Conservation (phyloP, 2,888 invertebrate genomes). For the Eupelmus urozonus region DNA sequence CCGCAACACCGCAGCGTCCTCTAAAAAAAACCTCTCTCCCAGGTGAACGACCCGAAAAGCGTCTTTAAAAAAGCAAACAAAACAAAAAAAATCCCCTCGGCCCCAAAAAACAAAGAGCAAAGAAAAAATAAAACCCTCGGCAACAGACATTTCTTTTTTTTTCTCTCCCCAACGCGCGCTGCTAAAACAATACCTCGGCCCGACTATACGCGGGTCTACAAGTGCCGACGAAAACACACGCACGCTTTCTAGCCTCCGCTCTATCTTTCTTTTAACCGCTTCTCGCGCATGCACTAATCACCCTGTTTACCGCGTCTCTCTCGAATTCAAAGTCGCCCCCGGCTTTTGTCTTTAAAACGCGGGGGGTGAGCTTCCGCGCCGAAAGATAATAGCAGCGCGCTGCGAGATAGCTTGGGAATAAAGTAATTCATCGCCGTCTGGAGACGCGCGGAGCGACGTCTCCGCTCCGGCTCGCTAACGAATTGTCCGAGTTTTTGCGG, state of each 20-base stretch:
- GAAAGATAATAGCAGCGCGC: background rate
- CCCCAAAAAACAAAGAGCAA: background rate
- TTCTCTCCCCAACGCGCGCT: background rate
- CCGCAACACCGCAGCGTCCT: background rate
- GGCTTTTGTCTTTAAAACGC: background rate
- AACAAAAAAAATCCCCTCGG: background rate
- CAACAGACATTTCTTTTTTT: conserved; percentile 27
- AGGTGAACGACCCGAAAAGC: conserved; percentile 41
- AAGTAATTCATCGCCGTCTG: conserved; percentile 29
- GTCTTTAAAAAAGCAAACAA: conserved; percentile 28
- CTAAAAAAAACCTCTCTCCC: conserved; percentile 11
- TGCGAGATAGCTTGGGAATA: background rate
- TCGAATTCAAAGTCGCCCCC: conserved; percentile 24
- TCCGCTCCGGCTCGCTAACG: too few relatives aligned
- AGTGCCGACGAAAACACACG: conserved; percentile 28
- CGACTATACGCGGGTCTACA: conserved; percentile 24
- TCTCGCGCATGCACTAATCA: conserved; percentile 22
- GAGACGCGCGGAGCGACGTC: background rate
- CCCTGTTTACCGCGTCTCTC: conserved; percentile 4
- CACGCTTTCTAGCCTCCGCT: background rate
- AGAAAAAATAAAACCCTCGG: conserved; percentile 7
- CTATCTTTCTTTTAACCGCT: background rate
- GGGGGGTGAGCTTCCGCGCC: background rate
- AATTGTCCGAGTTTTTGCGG: conserved; percentile 18
- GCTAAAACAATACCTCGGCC: background rate